Percentiles rank a stretch among this genome's conserved stretches.
Evolutionary conservation across 2,888 invertebrate species (phyloP).

Genomic region (Parasteatoda lunata): DNA sequence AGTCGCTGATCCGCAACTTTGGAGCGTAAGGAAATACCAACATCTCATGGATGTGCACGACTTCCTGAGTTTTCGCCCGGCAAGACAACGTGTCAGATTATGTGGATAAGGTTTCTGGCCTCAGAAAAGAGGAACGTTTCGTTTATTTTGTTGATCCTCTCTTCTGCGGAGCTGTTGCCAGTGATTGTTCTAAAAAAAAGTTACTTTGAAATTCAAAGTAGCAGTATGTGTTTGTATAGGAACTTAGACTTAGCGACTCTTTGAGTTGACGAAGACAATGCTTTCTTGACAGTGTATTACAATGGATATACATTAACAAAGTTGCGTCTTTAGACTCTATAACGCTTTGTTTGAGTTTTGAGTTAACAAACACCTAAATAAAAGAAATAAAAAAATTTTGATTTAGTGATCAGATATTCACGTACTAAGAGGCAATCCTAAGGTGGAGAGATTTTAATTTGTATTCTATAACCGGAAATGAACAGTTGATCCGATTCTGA

Average conservation of each 20-base stretch:
- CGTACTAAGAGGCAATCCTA: too few relatives aligned
- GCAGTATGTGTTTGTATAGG: not conserved
- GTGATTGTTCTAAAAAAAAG: not conserved
- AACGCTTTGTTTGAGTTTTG: too few relatives aligned
- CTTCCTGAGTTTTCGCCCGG: constrained; percentile 1
- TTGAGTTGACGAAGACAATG: not conserved
- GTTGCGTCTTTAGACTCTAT: too few relatives aligned
- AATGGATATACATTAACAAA: too few relatives aligned
- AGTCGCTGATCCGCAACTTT: constrained; percentile 24
- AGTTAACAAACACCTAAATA: too few relatives aligned
- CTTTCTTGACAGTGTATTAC: not conserved
- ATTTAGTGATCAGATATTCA: too few relatives aligned
- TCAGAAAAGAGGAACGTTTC: not conserved
- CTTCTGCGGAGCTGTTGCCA: not conserved
- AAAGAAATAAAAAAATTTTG: too few relatives aligned
- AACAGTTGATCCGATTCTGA: too few relatives aligned
- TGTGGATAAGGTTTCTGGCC: not conserved
- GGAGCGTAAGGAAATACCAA: constrained; percentile 42
- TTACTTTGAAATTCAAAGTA: not conserved
- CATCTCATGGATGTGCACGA: not conserved
- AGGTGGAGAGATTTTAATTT: too few relatives aligned
- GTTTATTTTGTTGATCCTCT: not conserved
- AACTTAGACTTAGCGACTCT: not conserved
- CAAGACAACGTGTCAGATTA: not conserved
- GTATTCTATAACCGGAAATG: too few relatives aligned